Conservation (phyloP, 2,888 invertebrate species). For the Lordiphosa fenestrarum region DNA sequence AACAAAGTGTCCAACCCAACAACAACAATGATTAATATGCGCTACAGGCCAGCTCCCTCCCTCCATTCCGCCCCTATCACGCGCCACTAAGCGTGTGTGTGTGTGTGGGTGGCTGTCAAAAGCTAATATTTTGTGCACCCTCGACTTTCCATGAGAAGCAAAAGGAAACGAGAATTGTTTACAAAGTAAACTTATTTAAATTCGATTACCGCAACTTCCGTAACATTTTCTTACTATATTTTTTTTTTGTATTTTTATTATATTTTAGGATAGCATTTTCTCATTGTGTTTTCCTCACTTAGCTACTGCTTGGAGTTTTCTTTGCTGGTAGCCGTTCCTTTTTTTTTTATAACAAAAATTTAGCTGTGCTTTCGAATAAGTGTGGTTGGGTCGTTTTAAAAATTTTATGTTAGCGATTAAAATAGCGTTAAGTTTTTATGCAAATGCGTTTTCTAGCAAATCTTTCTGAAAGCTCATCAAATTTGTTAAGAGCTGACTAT, state of each 20-base stretch:
- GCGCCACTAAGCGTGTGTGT: slow-evolving; percentile 1
- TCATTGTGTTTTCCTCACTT: slow-evolving; percentile 7
- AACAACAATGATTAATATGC: slow-evolving; percentile 67
- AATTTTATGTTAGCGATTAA: too few species aligned
- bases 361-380: too few species aligned
- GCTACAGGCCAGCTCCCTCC: slow-evolving; percentile 38
- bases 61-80: not conserved
- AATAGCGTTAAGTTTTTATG: too few species aligned
- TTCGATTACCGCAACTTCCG: slow-evolving; percentile 71
- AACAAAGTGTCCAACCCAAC: slow-evolving; percentile 28
- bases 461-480: too few species aligned
- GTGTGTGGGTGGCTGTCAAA: slow-evolving; percentile 43
- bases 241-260: slow-evolving; percentile 21
- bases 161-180: slow-evolving; percentile 55
- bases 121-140: slow-evolving; percentile 59
- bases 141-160: slow-evolving; percentile 36
- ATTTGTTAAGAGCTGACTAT: too few species aligned
- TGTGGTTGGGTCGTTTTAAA: too few species aligned
- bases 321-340: too few species aligned
- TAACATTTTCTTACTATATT: slow-evolving; percentile 27
- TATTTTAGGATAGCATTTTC: slow-evolving; percentile 23
- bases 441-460: too few species aligned
- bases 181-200: slow-evolving; percentile 73
- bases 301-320: not conserved
- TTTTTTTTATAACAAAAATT: too few species aligned